Evolutionary conservation across 2,888 invertebrate genomes (phyloP).

Genomic region (Pollenia labialis): DNA sequence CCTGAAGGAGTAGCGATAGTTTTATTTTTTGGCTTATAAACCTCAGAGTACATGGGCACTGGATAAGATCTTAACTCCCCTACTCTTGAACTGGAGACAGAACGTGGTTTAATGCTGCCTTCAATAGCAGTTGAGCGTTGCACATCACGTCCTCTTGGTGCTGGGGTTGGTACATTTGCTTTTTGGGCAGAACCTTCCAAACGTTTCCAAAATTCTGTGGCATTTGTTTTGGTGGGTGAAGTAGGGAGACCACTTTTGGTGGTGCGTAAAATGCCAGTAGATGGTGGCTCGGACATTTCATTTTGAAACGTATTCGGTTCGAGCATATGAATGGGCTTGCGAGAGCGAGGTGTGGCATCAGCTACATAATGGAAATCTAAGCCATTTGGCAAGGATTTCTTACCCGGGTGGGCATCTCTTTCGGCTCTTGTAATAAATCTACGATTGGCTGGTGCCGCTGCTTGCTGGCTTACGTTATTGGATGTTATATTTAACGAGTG

Average conservation of each 20-base stretch:
- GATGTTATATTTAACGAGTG: conserved; percentile 79
- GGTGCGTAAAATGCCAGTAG: conserved; percentile 80
- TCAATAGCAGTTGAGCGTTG: conserved; percentile 65
- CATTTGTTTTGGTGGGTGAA: conserved; percentile 76
- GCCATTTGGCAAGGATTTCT: conserved; percentile 81
- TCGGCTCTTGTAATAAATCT: conserved; percentile 82
- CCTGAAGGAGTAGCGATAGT: not conserved
- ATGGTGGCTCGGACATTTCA: conserved; percentile 69
- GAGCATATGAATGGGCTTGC: conserved; percentile 89
- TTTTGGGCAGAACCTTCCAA: conserved; percentile 85
- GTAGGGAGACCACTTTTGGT: conserved; percentile 81
- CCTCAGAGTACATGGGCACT: conserved; percentile 82
- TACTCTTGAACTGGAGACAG: conserved; percentile 80
- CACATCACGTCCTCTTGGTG: conserved; percentile 75
- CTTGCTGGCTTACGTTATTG: conserved; percentile 36
- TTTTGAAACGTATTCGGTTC: conserved; percentile 75
- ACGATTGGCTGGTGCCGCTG: conserved; percentile 75
- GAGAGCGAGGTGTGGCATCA: conserved; percentile 89
- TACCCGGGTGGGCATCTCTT: conserved; percentile 80
- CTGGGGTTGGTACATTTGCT: conserved; percentile 56
- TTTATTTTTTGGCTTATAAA: conserved; percentile 80
- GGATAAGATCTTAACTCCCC: conserved; percentile 79
- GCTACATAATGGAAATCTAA: conserved; percentile 88
- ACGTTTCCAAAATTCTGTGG: conserved; percentile 88
- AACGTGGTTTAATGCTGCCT: conserved; percentile 79